A percentile compares a stretch with the other conserved stretches of the same genome.
Evolutionary conservation across 1,140 invertebrate species (phyloP).

Genomic region (Macrotrachela quadricornifera): DNA sequence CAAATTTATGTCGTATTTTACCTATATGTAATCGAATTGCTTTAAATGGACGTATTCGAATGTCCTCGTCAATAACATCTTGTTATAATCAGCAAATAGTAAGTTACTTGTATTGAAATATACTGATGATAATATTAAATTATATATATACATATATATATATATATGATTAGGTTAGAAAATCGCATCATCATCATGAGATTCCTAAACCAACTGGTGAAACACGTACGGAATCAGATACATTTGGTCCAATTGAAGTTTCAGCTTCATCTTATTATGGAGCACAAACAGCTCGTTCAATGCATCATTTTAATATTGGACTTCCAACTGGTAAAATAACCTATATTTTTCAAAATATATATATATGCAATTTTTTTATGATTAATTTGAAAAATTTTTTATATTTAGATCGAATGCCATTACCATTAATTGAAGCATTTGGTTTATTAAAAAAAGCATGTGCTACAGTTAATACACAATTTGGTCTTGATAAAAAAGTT

Average conservation of each 20-base stretch:
- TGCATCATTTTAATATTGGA: constrained; percentile 93
- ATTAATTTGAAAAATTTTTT: not conserved
- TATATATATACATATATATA: too few species aligned
- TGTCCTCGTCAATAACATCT: too few species aligned
- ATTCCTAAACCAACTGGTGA: too few species aligned
- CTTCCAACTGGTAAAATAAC: constrained; percentile 52
- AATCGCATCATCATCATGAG: too few species aligned
- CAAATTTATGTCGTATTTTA: too few species aligned
- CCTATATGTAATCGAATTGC: too few species aligned
- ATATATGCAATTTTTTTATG: not conserved
- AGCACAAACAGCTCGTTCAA: constrained; percentile 72
- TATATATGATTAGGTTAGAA: too few species aligned
- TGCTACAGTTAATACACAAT: constrained; percentile 78
- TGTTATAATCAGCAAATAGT: too few species aligned
- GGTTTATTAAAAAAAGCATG: constrained; percentile 91
- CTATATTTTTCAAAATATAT: constrained; percentile 32
- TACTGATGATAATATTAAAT: too few species aligned
- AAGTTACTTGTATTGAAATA: too few species aligned
- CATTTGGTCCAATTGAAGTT: constrained; percentile 83
- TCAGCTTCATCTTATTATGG: constrained; percentile 84
- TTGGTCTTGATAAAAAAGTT: constrained; percentile 63
- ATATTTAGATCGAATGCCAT: constrained; percentile 33
- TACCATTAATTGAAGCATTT: constrained; percentile 70
- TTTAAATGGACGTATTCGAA: too few species aligned
- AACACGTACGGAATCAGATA: constrained; percentile 53